Evolutionary conservation across 2,797 vertebrate species (phyloP).

Genomic region (Semotilus atromaculatus): DNA sequence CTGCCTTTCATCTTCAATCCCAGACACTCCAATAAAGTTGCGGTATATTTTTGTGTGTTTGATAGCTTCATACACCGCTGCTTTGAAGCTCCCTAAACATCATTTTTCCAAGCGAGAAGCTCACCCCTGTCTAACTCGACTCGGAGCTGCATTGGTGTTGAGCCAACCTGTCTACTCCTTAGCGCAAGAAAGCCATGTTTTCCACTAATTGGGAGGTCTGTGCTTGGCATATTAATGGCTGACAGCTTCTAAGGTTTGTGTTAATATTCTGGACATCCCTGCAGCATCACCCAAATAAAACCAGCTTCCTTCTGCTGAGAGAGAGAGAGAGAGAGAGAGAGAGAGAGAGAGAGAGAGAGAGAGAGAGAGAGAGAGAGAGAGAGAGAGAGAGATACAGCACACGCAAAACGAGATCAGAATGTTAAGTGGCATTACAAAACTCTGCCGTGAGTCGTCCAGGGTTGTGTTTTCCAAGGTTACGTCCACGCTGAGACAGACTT

Average conservation of each 20-base stretch:
- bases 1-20: conserved; percentile 54
- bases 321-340: conserved; percentile 31
- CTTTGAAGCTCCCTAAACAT: conserved; percentile 54
- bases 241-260: conserved; percentile 66
- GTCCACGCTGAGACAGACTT: conserved; percentile 11
- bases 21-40: conserved; percentile 46
- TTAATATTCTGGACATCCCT: conserved; percentile 66
- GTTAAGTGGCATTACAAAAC: conserved; percentile 15
- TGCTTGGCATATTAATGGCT: conserved; percentile 67
- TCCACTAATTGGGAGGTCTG: conserved; percentile 66
- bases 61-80: conserved; percentile 27
- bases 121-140: conserved; percentile 17
- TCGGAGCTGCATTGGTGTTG: conserved; percentile 41
- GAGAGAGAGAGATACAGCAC: background rate
- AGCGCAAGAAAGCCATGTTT: conserved; percentile 57
- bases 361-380: background rate
- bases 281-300: conserved; percentile 33
- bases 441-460: background rate
- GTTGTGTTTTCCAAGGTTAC: conserved; percentile 36
- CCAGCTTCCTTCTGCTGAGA: conserved; percentile 37
- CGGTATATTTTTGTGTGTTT: conserved; percentile 12
- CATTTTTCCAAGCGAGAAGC: conserved; percentile 40
- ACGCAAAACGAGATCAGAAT: background rate
- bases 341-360: background rate
- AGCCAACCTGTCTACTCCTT: conserved; percentile 60